Conservation (phyloP, 2,797 vertebrate species). For the Brachyalestes nurse region DNA sequence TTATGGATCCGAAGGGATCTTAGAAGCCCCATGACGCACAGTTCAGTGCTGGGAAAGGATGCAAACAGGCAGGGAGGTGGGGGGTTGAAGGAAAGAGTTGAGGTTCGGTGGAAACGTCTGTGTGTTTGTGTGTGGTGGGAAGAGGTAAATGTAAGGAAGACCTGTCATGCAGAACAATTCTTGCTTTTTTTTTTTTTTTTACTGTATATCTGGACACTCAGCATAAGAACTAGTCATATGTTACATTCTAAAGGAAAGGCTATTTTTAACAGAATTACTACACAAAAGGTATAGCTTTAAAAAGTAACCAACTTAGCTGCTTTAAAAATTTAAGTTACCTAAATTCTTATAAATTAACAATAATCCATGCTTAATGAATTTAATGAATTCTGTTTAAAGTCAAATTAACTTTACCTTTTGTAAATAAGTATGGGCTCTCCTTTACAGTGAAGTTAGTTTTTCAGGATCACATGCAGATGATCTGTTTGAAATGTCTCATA, state of each 20-base stretch:
- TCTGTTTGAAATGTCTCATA: background rate
- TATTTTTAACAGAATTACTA: background rate
- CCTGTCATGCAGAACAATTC: background rate
- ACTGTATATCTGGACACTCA: background rate
- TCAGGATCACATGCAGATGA: background rate
- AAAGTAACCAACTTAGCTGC: no score
- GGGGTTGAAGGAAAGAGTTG: constrained; percentile 6
- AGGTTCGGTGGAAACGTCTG: constrained; percentile 19
- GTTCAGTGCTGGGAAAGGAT: constrained; percentile 50
- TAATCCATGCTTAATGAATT: no score
- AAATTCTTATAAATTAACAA: no score
- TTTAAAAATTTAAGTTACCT: no score
- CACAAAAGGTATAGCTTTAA: no score
- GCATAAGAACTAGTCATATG: background rate
- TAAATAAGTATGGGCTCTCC: no score
- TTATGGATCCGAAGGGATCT: constrained; percentile 59
- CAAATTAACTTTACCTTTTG: no score
- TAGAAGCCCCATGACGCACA: constrained; percentile 41
- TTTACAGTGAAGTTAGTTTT: background rate
- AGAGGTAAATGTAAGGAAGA: constrained; percentile 9
- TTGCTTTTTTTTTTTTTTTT: background rate
- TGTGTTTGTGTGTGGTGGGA: constrained; percentile 45
- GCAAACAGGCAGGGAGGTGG: constrained; percentile 38
- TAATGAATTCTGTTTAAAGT: no score
- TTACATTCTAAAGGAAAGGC: background rate